Percentiles rank a stretch among this genome's conserved stretches.
phyloP scores from a whole-genome alignment of 2,888 invertebrate species.

The Rhyacophila evoluta region DNA sequence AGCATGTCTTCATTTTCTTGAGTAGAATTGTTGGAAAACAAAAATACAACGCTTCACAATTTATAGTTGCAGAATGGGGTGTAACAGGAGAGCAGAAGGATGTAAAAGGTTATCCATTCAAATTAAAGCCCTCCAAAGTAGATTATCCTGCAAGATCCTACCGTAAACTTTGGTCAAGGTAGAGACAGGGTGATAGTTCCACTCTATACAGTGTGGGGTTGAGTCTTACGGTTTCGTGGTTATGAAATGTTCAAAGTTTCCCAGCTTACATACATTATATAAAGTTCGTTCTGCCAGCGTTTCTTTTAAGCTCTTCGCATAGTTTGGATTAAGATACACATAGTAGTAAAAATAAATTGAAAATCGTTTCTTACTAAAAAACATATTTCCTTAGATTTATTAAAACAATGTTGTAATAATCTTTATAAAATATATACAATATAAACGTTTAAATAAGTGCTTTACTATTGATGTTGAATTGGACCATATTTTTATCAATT shows the following conservation, averaged over 20 bases:
- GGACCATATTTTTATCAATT: too few relatives aligned
- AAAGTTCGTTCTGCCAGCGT: neutral
- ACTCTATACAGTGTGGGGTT: slow-evolving; percentile 30
- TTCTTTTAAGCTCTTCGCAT: neutral
- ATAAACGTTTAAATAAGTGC: too few relatives aligned
- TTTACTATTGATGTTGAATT: too few relatives aligned
- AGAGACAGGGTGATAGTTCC: slow-evolving; percentile 32
- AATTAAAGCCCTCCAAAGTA: slow-evolving; percentile 53
- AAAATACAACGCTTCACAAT: slow-evolving; percentile 36
- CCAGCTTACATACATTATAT: slow-evolving; percentile 15
- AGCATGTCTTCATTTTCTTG: too few relatives aligned
- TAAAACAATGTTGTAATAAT: too few relatives aligned
- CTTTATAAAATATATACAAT: too few relatives aligned
- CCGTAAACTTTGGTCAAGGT: slow-evolving; percentile 52
- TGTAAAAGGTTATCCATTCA: slow-evolving; percentile 53
- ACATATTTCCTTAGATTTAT: too few relatives aligned
- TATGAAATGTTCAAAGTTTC: slow-evolving; percentile 38
- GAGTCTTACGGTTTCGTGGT: slow-evolving; percentile 30
- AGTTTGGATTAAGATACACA: neutral
- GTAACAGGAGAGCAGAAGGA: slow-evolving; percentile 36
- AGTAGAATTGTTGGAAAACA: neutral
- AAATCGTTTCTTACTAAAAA: too few relatives aligned
- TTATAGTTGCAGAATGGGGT: slow-evolving; percentile 41
- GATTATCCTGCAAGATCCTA: slow-evolving; percentile 52
- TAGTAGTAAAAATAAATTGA: too few relatives aligned